Conservation (phyloP, 2,113 vertebrate species). For the Gasterosteus aculeatus region DNA sequence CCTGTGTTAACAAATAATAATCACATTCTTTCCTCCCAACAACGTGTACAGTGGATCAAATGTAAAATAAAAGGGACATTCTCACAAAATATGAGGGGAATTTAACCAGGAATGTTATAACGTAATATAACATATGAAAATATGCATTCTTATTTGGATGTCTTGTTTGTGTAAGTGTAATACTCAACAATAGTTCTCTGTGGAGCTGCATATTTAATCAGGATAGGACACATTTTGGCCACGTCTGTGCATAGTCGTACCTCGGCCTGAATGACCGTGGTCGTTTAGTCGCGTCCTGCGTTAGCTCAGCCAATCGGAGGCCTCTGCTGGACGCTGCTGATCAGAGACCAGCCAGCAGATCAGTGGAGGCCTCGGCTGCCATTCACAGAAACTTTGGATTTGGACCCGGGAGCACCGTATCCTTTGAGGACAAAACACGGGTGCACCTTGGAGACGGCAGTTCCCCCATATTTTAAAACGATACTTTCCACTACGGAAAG, state of each 20-base stretch:
- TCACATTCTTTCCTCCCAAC: too few relatives aligned
- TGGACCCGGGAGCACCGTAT: not conserved
- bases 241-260: slow-evolving; percentile 23
- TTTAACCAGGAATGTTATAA: not conserved
- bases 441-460: not conserved
- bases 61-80: not conserved
- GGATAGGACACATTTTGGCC: not conserved
- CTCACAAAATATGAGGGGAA: not conserved
- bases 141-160: not conserved
- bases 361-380: slow-evolving; percentile 8
- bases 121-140: not conserved
- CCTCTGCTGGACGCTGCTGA: slow-evolving; percentile 8
- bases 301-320: slow-evolving; percentile 38
- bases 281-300: slow-evolving; percentile 32
- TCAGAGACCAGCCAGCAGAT: slow-evolving; percentile 29
- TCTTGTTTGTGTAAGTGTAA: not conserved
- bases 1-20: not conserved
- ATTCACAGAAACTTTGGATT: slow-evolving; percentile 3
- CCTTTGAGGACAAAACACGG: not conserved
- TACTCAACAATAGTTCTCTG: not conserved
- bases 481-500: slow-evolving; percentile 47
- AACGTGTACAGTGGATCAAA: not conserved
- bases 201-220: not conserved
- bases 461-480: slow-evolving; percentile 42
- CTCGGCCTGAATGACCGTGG: slow-evolving; percentile 39